A percentile compares a stretch with the other conserved stretches of the same genome.
Conservation (phyloP, 2,888 invertebrate species). For the Ectemnius cavifrons region DNA sequence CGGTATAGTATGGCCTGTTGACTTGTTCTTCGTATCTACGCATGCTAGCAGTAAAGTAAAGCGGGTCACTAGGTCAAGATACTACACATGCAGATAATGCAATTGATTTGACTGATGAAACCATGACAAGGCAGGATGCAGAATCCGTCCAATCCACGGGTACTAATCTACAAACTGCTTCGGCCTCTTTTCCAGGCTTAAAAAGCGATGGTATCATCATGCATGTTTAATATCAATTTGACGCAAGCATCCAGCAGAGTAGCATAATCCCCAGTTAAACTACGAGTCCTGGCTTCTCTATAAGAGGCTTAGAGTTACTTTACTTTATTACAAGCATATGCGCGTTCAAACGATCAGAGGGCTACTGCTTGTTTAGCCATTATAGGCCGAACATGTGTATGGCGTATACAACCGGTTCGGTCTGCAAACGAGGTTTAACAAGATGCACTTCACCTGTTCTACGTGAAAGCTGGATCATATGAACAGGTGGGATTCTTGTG, state of each 20-base stretch:
- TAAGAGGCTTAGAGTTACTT: constrained; percentile 63
- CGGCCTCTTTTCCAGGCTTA: constrained; percentile 31
- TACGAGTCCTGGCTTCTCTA: constrained; percentile 39
- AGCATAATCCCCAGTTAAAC: constrained; percentile 60
- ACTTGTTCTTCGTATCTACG: too few species aligned
- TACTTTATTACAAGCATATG: constrained; percentile 65
- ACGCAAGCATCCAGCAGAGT: constrained; percentile 48
- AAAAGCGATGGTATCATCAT: constrained; percentile 45
- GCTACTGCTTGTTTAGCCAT: constrained; percentile 53
- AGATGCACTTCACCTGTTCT: constrained; percentile 53
- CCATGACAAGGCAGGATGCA: too few species aligned
- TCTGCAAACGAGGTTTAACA: constrained; percentile 55
- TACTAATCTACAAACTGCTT: constrained; percentile 1
- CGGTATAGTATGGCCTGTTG: too few species aligned
- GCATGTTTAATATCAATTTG: constrained; percentile 62
- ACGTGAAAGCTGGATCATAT: constrained; percentile 27
- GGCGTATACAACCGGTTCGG: neutral
- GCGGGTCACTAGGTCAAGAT: too few species aligned
- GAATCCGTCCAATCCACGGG: too few species aligned
- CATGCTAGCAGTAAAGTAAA: too few species aligned
- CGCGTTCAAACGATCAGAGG: constrained; percentile 63
- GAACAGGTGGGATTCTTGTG: constrained; percentile 35
- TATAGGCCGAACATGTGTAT: constrained; percentile 37
- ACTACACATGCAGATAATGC: too few species aligned
- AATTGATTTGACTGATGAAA: too few species aligned